Base-by-base conservation (phyloP, 2,113 vertebrate species). In the Alligator sinensis region DNA sequence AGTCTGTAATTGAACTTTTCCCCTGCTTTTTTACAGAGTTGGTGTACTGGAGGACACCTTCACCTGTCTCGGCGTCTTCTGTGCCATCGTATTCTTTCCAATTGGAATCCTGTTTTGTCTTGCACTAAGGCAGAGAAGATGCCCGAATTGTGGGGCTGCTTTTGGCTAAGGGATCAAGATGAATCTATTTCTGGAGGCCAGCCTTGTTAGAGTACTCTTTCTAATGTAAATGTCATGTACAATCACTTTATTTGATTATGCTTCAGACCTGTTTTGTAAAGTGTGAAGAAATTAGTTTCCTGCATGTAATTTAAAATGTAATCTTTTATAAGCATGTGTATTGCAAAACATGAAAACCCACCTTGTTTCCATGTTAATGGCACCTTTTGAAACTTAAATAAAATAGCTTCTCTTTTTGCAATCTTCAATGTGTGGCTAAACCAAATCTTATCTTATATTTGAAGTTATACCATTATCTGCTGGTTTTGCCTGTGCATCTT, bases 41-140 rank as follows among this genome's bases (percentile, higher is more conserved):
- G 99, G 99, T 7, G 99, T 99, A 80, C 97, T 99, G 98, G 99
- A 99, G 97, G 99, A 99, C 77, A 99, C 99, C 92, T 99, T 99
- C 98, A 99, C 99, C 94, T 99, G 99, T 91, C 97, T 99, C 77
- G 99, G 99, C 75, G 98, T 99, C 97, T 87, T 99, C 90, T 98
- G 99, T 96, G 99, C 99, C 98, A 99, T 99, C 96, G 97, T 99
- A 90, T 98, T 99, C 97, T 99, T 99, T 95, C 99, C 99, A 9
- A 98, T 99, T 89, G 99, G 99, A 68, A 98, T 99, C 95, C 98
- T 99, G 91, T 99, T 99, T 98, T 99, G 99, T 96, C 98, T 99
- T 11, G 99, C 98, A 14, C 97, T 99, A 98, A 99, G 99, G 95
- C 99, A 99, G 98, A 98, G 99, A 96, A 98, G 99, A 96, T 99